Conservation (phyloP, 2,113 vertebrate genomes). For the Corvus moneduloides region DNA sequence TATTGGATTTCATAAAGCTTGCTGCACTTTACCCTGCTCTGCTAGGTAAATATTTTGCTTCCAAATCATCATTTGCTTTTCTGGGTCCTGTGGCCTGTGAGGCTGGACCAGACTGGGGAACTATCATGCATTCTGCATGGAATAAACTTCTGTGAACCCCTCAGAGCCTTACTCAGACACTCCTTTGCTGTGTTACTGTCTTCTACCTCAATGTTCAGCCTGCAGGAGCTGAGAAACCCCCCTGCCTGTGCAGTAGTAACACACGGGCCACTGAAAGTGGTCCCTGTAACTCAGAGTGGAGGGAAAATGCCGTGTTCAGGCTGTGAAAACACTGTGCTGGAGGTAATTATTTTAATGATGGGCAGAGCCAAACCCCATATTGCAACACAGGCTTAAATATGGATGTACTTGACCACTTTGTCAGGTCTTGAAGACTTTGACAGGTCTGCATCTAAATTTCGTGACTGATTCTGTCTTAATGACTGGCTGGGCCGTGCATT, state of each 20-base stretch:
- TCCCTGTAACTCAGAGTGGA: not conserved
- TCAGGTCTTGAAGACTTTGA: not conserved
- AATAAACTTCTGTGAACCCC: not conserved
- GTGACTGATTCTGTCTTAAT: not conserved
- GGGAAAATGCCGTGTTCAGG: not conserved
- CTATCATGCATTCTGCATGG: not conserved
- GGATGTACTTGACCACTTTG: not conserved
- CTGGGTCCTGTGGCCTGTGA: not conserved
- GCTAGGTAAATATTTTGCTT: constrained; percentile 3
- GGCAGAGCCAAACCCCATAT: not conserved
- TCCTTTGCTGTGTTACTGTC: not conserved
- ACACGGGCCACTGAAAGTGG: not conserved
- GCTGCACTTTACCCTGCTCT: not conserved
- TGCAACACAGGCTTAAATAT: not conserved
- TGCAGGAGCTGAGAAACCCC: not conserved
- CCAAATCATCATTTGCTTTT: not conserved
- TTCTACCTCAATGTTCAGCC: not conserved
- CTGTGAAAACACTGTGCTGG: not conserved
- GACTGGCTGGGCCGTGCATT: rapidly evolving
- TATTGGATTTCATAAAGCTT: not conserved
- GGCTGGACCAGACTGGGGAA: not conserved
- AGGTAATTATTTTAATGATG: not conserved
- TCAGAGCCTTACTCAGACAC: not conserved
- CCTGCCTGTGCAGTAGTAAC: not conserved
- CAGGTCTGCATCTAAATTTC: not conserved